Base-by-base conservation (phyloP, 2,113 vertebrate genomes). In the Dicrurus megarhynchus region DNA sequence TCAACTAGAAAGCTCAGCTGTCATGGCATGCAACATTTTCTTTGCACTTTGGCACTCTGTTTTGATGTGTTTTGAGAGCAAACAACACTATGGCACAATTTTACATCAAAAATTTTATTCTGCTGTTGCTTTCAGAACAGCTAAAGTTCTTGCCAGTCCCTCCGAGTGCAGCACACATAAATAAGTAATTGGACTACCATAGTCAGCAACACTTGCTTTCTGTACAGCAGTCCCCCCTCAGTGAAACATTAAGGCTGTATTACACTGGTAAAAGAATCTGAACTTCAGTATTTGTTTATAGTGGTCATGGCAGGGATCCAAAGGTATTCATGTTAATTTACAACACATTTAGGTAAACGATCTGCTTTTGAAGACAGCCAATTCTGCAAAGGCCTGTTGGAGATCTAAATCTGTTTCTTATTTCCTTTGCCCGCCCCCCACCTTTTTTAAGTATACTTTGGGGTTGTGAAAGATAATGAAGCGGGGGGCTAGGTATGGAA, bases 231-330 rank as follows among this genome's bases (percentile, higher is more conserved):
- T 64, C 92, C 97, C 88, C 84, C 67, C 90, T 69, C 95, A 95
- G 75, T 52, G 64, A 96, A 96, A 77, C 89, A 94, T 84, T 96
- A 96, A 94, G 96, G 91, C 90, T 41, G 28, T 56, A 87, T 86
- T 96, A 84, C 77, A 80, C 73, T 87, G 90, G 91, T 95, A 95
- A 96, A 96, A 86, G 93, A 97, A 97, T 93, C 80, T 97, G 95
- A 98, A 96, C 88, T 97, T 95, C 93, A 97, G 76, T 94, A 95
- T 97, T 98, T 94, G 94, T 96, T 97, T 98, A 97, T 84, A 92
- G 91, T 74, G 95, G 96, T 93, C 83, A 68, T 95, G 98, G 98
- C 96, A 97, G 75, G 61, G 86, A 90, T 97, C 97, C 97, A 97
- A 96, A 93, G 91, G 91, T 50, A 97, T 95, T 95, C 90, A 93